phyloP scores from a whole-genome alignment of 2,113 vertebrate genomes.

The Hyperopisus bebe region DNA sequence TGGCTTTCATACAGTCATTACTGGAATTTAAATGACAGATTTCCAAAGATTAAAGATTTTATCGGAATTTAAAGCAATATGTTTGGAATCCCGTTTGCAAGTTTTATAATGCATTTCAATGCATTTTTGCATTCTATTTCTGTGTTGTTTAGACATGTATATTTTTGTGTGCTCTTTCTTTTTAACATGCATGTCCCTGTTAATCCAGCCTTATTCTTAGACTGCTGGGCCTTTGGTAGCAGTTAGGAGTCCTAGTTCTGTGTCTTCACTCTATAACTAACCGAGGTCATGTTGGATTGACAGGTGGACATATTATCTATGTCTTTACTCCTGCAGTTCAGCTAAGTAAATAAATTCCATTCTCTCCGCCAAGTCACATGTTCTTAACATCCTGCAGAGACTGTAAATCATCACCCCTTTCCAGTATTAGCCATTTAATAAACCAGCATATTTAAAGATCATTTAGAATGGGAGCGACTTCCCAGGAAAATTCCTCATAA shows the following conservation, averaged over 20 bases:
- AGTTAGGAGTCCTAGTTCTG: not conserved
- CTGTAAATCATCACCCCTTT: slow-evolving; percentile 5
- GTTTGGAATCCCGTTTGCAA: not conserved
- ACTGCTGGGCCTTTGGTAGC: not conserved
- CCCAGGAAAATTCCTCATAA: not conserved
- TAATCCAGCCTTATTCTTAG: not conserved
- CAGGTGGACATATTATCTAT: not conserved
- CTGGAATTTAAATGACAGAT: not conserved
- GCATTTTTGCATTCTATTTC: not conserved
- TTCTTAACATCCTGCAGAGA: not conserved
- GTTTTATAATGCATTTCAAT: not conserved
- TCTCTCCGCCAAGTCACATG: not conserved
- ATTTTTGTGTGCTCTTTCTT: not conserved
- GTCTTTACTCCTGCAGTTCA: not conserved
- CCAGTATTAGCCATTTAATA: slow-evolving; percentile 7
- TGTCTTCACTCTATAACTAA: not conserved
- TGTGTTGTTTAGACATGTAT: not conserved
- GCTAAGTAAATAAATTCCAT: not conserved
- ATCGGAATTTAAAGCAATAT: too few species aligned
- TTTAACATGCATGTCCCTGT: not conserved
- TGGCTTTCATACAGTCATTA: not conserved
- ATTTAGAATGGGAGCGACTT: not conserved
- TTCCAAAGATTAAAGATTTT: not conserved
- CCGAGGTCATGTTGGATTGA: not conserved
- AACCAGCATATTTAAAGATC: not conserved